phyloP scores from a whole-genome alignment of 37 sponge, comb jelly and placozoan species.

The Cladorhizidae sp. region DNA sequence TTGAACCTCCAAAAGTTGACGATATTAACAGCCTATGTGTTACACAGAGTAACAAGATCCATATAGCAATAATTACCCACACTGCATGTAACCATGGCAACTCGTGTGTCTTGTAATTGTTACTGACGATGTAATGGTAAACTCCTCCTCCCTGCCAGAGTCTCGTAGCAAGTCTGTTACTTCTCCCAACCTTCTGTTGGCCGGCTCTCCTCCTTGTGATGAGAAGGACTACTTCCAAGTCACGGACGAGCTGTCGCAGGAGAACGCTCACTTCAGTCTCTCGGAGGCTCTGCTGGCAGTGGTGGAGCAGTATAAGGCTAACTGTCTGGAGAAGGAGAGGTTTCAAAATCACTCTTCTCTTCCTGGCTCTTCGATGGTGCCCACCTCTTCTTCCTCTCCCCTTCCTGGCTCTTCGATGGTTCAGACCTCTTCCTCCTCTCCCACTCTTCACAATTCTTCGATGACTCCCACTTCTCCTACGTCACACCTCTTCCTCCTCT shows the following conservation, averaged over 20 bases:
- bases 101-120: neutral
- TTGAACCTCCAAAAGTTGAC: no score
- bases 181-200: neutral
- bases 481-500: no score
- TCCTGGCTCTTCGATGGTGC: neutral
- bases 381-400: neutral
- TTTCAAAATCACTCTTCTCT: neutral
- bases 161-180: neutral
- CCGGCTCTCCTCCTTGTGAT: neutral
- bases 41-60: no score
- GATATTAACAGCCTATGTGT: no score
- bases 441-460: neutral
- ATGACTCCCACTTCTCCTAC: neutral
- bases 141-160: neutral
- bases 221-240: slow-evolving; percentile 65
- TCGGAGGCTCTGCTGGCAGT: slow-evolving; percentile 53
- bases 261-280: slow-evolving; percentile 63
- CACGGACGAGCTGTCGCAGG: slow-evolving; percentile 51
- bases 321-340: neutral
- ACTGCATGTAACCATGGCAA: neutral
- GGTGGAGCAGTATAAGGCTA: slow-evolving; percentile 47
- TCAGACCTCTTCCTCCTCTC: neutral
- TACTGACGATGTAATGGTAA: neutral
- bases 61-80: no score
- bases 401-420: neutral